Evolutionary conservation across 2,888 invertebrate genomes (phyloP).

Genomic region (Marronus borbonicus): DNA sequence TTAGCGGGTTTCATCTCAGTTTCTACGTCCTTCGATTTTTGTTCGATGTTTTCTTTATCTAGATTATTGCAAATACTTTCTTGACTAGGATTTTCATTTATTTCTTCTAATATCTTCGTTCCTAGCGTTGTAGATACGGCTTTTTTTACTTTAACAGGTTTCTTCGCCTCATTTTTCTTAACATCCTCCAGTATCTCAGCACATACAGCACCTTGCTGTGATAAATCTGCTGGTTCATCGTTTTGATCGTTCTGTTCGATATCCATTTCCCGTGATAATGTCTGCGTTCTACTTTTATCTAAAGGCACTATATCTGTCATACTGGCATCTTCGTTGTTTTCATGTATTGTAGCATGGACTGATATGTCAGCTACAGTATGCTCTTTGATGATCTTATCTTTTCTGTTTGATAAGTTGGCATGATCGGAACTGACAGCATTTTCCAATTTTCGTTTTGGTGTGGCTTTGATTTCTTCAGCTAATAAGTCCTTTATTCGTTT

Average conservation of each 20-base stretch:
- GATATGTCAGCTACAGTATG: slow-evolving; percentile 69
- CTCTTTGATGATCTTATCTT: slow-evolving; percentile 76
- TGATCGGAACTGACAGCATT: slow-evolving; percentile 82
- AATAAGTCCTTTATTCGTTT: slow-evolving; percentile 83
- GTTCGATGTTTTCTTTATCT: slow-evolving; percentile 62
- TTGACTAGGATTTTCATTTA: slow-evolving; percentile 68
- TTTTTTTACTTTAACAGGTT: slow-evolving; percentile 57
- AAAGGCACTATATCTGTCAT: slow-evolving; percentile 63
- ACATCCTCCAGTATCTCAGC: slow-evolving; percentile 70
- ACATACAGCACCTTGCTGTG: slow-evolving; percentile 68
- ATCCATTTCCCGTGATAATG: slow-evolving; percentile 65
- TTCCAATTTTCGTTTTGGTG: slow-evolving; percentile 84
- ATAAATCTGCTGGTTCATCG: slow-evolving; percentile 62
- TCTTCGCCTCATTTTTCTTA: slow-evolving; percentile 64
- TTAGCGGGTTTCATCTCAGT: slow-evolving; percentile 58
- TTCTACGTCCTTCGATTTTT: slow-evolving; percentile 48
- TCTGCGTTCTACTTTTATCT: slow-evolving; percentile 66
- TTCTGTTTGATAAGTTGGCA: slow-evolving; percentile 71
- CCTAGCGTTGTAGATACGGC: slow-evolving; percentile 53
- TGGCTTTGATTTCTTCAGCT: slow-evolving; percentile 73
- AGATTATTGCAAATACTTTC: slow-evolving; percentile 63
- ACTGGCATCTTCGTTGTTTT: slow-evolving; percentile 63
- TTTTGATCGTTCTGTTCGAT: slow-evolving; percentile 61
- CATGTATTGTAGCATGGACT: slow-evolving; percentile 62
- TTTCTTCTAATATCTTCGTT: slow-evolving; percentile 63